phyloP scores from a whole-genome alignment of 1,140 invertebrate species.

The Helicoverpa armigera region DNA sequence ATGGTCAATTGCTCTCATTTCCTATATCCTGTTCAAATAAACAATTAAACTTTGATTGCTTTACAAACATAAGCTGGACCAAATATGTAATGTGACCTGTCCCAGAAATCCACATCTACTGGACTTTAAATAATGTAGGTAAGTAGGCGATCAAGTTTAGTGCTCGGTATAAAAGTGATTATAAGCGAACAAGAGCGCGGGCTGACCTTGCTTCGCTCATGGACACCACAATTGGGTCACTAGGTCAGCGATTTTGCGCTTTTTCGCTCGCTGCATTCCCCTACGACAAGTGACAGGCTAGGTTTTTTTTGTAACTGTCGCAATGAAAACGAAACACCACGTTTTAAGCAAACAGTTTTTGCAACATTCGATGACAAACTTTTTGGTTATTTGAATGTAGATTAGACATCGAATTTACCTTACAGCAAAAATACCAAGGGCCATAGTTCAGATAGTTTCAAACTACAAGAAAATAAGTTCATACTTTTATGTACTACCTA shows the following conservation, averaged over 20 bases:
- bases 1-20: too few relatives aligned
- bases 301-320: conserved; percentile 24
- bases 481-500: too few relatives aligned
- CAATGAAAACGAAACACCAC: neutral
- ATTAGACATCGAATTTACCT: neutral
- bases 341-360: neutral
- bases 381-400: neutral
- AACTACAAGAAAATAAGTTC: too few relatives aligned
- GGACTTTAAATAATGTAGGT: conserved; percentile 27
- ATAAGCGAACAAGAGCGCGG: conserved; percentile 50
- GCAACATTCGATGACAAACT: neutral
- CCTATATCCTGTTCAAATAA: too few relatives aligned
- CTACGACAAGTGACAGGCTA: conserved; percentile 20
- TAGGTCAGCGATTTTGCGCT: conserved; percentile 77
- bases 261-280: conserved; percentile 59
- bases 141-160: conserved; percentile 45
- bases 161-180: conserved; percentile 50
- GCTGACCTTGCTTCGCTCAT: conserved; percentile 75
- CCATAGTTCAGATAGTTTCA: too few relatives aligned
- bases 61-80: too few relatives aligned
- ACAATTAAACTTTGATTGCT: too few relatives aligned
- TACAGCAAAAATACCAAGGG: too few relatives aligned
- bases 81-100: neutral
- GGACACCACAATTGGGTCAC: conserved; percentile 76
- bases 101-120: neutral